A percentile compares a stretch with the other conserved stretches of the same genome.
Evolutionary conservation across 2,888 invertebrate species (phyloP).

Genomic region (Aphidius colemani): DNA sequence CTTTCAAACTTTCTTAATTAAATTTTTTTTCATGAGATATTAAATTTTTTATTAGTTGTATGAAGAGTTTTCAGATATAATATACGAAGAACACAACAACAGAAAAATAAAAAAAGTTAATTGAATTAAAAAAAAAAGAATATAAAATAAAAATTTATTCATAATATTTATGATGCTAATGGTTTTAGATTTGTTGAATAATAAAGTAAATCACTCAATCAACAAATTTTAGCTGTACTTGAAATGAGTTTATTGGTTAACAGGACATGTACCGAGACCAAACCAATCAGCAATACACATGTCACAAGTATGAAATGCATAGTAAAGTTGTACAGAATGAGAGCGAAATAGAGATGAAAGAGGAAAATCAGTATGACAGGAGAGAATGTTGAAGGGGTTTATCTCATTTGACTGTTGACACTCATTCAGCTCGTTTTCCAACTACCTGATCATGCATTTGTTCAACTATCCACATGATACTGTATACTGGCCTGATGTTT

Average conservation of each 20-base stretch:
- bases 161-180: neutral
- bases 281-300: slow-evolving; percentile 52
- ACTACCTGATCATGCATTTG: neutral
- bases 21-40: neutral
- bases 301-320: slow-evolving; percentile 35
- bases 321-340: slow-evolving; percentile 1
- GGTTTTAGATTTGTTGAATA: slow-evolving; percentile 18
- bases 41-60: no score
- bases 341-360: neutral
- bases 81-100: neutral
- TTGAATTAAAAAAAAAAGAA: no score
- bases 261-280: slow-evolving; percentile 24
- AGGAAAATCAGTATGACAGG: slow-evolving; percentile 2
- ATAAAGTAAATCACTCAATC: slow-evolving; percentile 33
- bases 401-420: slow-evolving; percentile 31
- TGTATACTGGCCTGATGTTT: no score
- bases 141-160: neutral
- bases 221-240: slow-evolving; percentile 34
- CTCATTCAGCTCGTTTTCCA: slow-evolving; percentile 13
- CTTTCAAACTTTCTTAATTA: no score
- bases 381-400: slow-evolving; percentile 23
- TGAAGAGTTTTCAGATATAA: no score
- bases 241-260: no score
- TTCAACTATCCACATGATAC: no score
- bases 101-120: neutral